Conservation (phyloP, 2,113 vertebrate genomes). For the Rhipidura dahli region DNA sequence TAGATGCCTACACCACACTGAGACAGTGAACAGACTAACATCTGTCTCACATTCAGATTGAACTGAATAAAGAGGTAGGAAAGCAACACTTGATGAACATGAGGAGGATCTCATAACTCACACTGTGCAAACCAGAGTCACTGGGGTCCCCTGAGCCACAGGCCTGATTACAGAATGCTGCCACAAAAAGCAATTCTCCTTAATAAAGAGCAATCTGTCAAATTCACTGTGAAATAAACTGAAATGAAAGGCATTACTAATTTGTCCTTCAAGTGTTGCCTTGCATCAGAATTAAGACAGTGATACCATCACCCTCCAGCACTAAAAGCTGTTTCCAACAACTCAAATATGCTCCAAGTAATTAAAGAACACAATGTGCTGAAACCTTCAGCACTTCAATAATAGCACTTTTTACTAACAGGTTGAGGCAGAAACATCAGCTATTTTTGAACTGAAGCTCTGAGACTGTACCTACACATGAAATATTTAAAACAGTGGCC, state of each 20-base stretch:
- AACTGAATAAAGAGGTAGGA: background rate
- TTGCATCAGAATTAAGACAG: background rate
- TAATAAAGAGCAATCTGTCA: background rate
- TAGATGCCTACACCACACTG: background rate
- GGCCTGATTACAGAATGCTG: background rate
- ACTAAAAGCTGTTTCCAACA: background rate
- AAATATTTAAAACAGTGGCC: background rate
- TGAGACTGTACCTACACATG: background rate
- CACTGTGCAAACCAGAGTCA: background rate
- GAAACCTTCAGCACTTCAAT: background rate
- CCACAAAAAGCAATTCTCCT: background rate
- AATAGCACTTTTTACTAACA: background rate
- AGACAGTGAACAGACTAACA: background rate
- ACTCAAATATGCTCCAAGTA: background rate
- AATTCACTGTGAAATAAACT: constrained; percentile 7
- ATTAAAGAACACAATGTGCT: constrained; percentile 31
- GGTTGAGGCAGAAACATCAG: background rate
- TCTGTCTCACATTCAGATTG: background rate
- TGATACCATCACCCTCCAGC: background rate
- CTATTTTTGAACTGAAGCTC: background rate
- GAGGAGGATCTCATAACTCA: background rate
- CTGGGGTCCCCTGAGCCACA: background rate
- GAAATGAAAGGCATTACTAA: constrained; percentile 17
- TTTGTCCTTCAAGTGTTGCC: background rate
- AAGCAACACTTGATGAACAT: background rate